Percentiles rank a stretch among this genome's conserved stretches.
phyloP scores from a whole-genome alignment of 2,888 invertebrate species.

The Scaptomyza parva region DNA sequence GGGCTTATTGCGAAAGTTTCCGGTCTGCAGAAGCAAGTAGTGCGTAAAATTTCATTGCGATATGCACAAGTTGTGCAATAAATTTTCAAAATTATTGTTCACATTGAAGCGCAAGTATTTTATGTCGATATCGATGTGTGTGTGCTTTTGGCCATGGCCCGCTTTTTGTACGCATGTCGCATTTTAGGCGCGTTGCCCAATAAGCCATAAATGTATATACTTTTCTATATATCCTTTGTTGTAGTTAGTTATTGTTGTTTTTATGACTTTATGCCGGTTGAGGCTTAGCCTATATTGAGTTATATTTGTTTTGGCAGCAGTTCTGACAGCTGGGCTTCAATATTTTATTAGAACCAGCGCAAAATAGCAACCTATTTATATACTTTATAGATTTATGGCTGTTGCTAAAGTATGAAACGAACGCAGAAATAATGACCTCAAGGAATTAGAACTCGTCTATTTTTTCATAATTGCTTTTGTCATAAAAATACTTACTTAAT shows the following conservation, averaged over 20 bases:
- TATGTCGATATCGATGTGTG: conserved; percentile 49
- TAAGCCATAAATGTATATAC: conserved; percentile 32
- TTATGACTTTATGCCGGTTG: conserved; percentile 56
- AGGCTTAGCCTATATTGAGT: conserved; percentile 41
- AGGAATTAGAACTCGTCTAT: neutral
- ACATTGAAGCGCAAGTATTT: conserved; percentile 66
- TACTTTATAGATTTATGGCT: conserved; percentile 21
- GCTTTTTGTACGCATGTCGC: conserved; percentile 50
- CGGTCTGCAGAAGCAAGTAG: conserved; percentile 72
- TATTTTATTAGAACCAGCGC: conserved; percentile 26
- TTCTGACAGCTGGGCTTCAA: conserved; percentile 39
- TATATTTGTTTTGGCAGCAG: conserved; percentile 30
- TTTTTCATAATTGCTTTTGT: neutral
- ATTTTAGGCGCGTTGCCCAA: conserved; percentile 54
- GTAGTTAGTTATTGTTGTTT: conserved; percentile 48
- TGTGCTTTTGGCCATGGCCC: conserved; percentile 51
- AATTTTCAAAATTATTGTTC: conserved; percentile 72
- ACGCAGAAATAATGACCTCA: conserved; percentile 7
- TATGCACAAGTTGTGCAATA: conserved; percentile 73
- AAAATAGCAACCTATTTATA: conserved; percentile 20
- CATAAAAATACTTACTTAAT: neutral
- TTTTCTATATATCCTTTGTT: conserved; percentile 30
- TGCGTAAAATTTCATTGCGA: conserved; percentile 77
- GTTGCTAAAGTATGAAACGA: neutral
- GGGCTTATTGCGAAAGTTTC: conserved; percentile 59